Conservation (phyloP, 2,888 invertebrate genomes). For the Notodonta ziczac region DNA sequence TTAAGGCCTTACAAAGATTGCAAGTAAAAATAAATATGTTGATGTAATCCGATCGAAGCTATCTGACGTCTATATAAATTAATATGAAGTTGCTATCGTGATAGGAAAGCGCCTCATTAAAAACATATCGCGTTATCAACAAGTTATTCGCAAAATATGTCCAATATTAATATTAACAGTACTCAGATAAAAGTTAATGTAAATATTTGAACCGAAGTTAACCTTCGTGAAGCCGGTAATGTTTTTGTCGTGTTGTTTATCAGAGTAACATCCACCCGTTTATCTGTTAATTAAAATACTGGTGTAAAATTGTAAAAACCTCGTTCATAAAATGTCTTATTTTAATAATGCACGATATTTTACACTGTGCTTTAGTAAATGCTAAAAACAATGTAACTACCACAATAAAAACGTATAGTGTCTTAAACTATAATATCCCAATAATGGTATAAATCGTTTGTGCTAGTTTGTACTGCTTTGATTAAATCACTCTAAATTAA, state of each 20-base stretch:
- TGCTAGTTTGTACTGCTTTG: no score
- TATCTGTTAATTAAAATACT: neutral
- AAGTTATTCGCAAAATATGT: neutral
- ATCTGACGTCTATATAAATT: no score
- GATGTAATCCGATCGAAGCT: no score
- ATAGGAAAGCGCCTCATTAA: neutral
- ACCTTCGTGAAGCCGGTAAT: conserved; percentile 1
- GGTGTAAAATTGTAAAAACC: neutral
- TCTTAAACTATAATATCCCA: no score
- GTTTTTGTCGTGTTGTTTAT: neutral
- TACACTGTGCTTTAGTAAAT: neutral
- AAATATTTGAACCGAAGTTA: neutral
- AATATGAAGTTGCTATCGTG: no score
- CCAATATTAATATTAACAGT: neutral
- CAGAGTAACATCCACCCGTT: neutral
- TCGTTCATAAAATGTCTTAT: neutral
- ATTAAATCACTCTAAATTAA: no score
- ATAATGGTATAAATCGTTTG: no score
- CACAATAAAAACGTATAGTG: no score
- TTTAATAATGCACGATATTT: no score
- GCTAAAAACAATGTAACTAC: neutral
- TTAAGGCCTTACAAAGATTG: no score
- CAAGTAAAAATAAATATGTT: no score
- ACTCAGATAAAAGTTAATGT: neutral
- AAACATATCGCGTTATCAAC: neutral